Percentiles rank a stretch among this genome's conserved stretches.
phyloP scores from a whole-genome alignment of 2,797 vertebrate genomes.

The Characodon lateralis region DNA sequence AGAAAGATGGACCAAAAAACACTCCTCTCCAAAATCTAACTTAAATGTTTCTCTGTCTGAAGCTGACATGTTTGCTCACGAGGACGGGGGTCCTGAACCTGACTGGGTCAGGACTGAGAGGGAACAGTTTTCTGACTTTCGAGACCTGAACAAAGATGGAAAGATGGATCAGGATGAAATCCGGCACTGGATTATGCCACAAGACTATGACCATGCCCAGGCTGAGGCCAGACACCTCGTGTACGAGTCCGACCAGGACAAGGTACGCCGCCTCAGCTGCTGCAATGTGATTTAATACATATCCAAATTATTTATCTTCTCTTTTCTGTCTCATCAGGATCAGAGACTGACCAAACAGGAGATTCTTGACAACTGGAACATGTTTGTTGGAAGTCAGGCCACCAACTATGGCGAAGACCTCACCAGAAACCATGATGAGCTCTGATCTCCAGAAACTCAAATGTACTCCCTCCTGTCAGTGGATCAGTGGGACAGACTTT shows the following conservation, averaged over 20 bases:
- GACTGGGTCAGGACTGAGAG: conserved; percentile 95
- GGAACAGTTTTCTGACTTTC: conserved; percentile 96
- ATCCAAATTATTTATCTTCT: neutral
- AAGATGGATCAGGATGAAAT: conserved; percentile 97
- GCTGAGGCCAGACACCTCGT: conserved; percentile 96
- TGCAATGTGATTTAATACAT: too few relatives aligned
- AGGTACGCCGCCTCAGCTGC: conserved; percentile 75
- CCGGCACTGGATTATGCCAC: conserved; percentile 95
- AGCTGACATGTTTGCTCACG: conserved; percentile 99
- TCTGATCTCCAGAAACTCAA: conserved; percentile 79
- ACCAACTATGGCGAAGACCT: conserved; percentile 98
- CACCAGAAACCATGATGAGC: conserved; percentile 93
- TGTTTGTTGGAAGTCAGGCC: conserved; percentile 99
- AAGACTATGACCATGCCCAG: conserved; percentile 95
- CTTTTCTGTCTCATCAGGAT: conserved; percentile 78
- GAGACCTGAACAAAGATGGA: conserved; percentile 96
- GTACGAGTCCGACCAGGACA: conserved; percentile 93
- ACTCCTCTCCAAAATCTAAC: neutral
- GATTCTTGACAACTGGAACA: conserved; percentile 98
- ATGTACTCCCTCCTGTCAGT: conserved; percentile 40
- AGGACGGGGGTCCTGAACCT: conserved; percentile 92
- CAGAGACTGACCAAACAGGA: conserved; percentile 93
- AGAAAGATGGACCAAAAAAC: neutral
- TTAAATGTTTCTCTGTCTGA: conserved; percentile 21
- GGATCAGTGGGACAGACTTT: conserved; percentile 30